Evolutionary conservation across 2,113 vertebrate species (phyloP).

Genomic region (Neolamprologus hecqui): DNA sequence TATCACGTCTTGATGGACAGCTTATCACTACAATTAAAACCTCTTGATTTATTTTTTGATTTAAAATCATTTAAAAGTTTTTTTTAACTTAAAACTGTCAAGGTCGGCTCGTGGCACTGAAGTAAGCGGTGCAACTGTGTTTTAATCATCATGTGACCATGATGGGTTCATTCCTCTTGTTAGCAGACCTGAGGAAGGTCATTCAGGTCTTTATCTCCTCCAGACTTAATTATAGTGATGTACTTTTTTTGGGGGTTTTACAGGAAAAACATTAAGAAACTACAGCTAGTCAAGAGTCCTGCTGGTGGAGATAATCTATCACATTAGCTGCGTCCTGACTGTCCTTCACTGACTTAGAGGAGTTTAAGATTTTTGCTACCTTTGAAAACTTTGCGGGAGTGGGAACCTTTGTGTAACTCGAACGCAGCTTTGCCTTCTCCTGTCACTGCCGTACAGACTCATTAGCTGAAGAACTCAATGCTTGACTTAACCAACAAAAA

Average conservation of each 20-base stretch:
- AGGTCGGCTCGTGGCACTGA: background rate
- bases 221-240: background rate
- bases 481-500: background rate
- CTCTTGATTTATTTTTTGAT: background rate
- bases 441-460: background rate
- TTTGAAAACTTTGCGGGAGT: fast-evolving
- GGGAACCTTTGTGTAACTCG: background rate
- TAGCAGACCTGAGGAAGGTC: background rate
- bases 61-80: background rate
- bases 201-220: background rate
- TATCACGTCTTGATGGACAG: background rate
- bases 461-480: background rate
- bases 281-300: background rate
- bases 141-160: background rate
- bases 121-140: background rate
- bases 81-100: background rate
- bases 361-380: background rate
- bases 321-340: fast-evolving
- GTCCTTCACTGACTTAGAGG: background rate
- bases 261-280: background rate
- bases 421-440: background rate
- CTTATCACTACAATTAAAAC: background rate
- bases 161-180: background rate
- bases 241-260: background rate
- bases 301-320: background rate